phyloP scores from a whole-genome alignment of 2,797 vertebrate genomes.

The Chrosomus eos region DNA sequence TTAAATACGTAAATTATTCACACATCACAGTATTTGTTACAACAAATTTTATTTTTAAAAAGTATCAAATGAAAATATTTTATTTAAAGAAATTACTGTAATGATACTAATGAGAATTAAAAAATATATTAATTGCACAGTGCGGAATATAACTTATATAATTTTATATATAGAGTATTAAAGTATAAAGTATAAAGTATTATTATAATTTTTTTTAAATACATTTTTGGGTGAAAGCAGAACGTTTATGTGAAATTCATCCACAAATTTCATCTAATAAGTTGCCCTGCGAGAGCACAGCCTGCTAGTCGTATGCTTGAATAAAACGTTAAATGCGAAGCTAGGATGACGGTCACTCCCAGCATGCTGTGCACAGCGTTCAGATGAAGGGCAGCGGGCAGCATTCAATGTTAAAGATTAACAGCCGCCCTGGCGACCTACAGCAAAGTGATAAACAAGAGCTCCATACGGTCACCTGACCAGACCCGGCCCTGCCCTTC shows the following conservation, averaged over 20 bases:
- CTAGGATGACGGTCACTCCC: neutral
- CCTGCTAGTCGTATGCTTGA: neutral
- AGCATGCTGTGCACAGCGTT: slow-evolving; percentile 2
- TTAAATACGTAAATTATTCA: neutral
- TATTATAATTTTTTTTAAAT: too few relatives aligned
- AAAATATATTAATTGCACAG: too few relatives aligned
- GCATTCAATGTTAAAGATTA: slow-evolving; percentile 51
- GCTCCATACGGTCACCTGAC: slow-evolving; percentile 50
- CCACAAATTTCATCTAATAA: neutral
- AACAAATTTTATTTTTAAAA: neutral
- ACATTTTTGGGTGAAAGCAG: neutral
- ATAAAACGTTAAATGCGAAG: neutral
- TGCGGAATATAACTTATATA: too few relatives aligned
- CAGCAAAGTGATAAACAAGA: slow-evolving; percentile 41
- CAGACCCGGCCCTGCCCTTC: neutral
- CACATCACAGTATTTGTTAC: neutral
- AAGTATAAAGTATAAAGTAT: too few relatives aligned
- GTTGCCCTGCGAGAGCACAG: neutral
- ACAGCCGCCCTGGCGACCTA: slow-evolving; percentile 34
- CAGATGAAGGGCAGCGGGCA: slow-evolving; percentile 17
- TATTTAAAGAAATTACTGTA: neutral
- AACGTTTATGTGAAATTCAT: neutral
- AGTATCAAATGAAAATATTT: neutral
- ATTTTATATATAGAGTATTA: too few relatives aligned
- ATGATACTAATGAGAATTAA: neutral